Conservation (phyloP, 1,140 invertebrate species). For the Trialeurodes vaporariorum region DNA sequence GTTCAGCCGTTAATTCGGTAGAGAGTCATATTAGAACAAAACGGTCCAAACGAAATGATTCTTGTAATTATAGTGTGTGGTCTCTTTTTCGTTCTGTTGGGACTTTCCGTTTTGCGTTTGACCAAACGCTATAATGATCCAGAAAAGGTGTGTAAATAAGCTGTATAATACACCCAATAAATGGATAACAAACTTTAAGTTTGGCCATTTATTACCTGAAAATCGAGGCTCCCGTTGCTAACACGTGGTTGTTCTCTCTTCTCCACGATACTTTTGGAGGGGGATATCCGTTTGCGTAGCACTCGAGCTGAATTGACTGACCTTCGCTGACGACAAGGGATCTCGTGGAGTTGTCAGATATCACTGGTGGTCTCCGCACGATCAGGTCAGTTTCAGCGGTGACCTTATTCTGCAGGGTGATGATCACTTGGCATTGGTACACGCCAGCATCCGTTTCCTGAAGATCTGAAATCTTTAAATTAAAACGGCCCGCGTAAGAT, state of each 20-base stretch:
- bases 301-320: conserved; percentile 65
- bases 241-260: conserved; percentile 81
- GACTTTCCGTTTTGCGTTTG: too few species aligned
- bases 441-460: conserved; percentile 85
- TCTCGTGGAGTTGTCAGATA: conserved; percentile 83
- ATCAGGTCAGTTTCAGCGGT: conserved; percentile 68
- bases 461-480: conserved; percentile 89
- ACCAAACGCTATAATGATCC: too few species aligned
- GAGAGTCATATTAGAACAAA: too few species aligned
- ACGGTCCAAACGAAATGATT: too few species aligned
- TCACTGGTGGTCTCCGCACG: conserved; percentile 74
- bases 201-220: too few species aligned
- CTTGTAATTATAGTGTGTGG: too few species aligned
- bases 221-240: conserved; percentile 76
- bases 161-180: too few species aligned
- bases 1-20: too few species aligned
- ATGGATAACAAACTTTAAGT: too few species aligned
- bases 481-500: too few species aligned
- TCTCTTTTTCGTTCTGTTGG: too few species aligned
- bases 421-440: conserved; percentile 77
- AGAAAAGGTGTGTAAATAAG: too few species aligned
- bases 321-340: conserved; percentile 72
- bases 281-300: conserved; percentile 76
- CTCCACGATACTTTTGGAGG: conserved; percentile 77
- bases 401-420: conserved; percentile 55